Conservation (phyloP, 2,888 invertebrate species). For the Acleris emargana region DNA sequence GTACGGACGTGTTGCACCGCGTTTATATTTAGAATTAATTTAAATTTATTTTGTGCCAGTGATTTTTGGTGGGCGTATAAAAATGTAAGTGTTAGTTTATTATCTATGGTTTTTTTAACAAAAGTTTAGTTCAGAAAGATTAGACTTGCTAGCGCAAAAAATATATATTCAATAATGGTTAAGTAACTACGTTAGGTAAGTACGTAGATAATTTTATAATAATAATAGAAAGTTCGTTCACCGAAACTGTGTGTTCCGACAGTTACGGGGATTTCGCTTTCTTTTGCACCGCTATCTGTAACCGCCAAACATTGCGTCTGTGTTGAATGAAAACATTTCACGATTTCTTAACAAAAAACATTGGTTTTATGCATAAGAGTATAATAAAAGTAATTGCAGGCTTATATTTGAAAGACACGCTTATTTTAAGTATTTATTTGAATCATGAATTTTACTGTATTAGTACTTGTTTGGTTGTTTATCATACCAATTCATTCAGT, state of each 20-base stretch:
- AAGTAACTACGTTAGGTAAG: slow-evolving; percentile 1
- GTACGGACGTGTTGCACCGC: slow-evolving; percentile 57
- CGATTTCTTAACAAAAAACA: too few relatives aligned
- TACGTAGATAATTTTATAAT: slow-evolving; percentile 23
- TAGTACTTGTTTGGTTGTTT: too few relatives aligned
- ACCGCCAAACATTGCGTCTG: slow-evolving; percentile 13
- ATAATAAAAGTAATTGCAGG: too few relatives aligned
- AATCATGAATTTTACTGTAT: too few relatives aligned
- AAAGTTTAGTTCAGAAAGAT: background rate
- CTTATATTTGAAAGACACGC: too few relatives aligned
- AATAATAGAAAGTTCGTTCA: slow-evolving; percentile 34
- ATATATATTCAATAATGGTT: background rate
- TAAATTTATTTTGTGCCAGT: slow-evolving; percentile 15
- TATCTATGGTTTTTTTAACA: background rate
- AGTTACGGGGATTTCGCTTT: slow-evolving; percentile 31
- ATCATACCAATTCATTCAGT: too few relatives aligned
- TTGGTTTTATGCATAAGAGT: too few relatives aligned
- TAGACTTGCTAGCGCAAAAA: background rate
- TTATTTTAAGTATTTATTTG: too few relatives aligned
- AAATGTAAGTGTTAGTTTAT: slow-evolving; percentile 5
- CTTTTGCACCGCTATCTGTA: slow-evolving; percentile 15
- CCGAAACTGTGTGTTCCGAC: slow-evolving; percentile 22
- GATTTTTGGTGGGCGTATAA: background rate
- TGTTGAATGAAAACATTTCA: background rate
- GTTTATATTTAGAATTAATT: slow-evolving; percentile 12